Conservation (phyloP, 37 sponge, comb jelly and placozoan genomes). For the Chondrosia reniformis region DNA sequence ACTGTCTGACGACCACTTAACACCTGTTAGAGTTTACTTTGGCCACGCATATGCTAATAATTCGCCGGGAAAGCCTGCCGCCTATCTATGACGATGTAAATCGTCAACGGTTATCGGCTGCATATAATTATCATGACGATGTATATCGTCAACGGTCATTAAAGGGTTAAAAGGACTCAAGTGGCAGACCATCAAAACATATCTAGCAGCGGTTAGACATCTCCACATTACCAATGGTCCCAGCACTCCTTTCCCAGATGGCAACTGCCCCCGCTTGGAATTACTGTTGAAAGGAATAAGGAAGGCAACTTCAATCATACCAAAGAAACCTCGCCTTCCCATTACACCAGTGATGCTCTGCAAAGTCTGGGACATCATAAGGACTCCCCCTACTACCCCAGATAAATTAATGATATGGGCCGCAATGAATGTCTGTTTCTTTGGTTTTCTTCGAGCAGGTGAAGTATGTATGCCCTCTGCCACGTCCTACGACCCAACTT, state of each 20-base stretch:
- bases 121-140: no score
- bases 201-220: background rate
- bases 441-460: background rate
- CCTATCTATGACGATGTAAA: no score
- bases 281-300: background rate
- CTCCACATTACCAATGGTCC: background rate
- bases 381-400: background rate
- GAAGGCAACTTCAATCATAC: background rate
- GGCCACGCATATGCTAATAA: no score
- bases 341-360: background rate
- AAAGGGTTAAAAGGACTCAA: background rate
- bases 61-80: no score
- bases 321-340: background rate
- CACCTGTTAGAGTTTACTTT: no score
- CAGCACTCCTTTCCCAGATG: background rate
- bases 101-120: no score
- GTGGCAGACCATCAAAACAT: background rate
- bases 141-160: no score
- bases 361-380: background rate
- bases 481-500: background rate
- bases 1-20: no score
- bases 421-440: background rate
- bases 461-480: background rate
- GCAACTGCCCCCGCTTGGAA: background rate
- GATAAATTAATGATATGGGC: background rate